Evolutionary conservation across 2,113 vertebrate genomes (phyloP).

Genomic region (Chionis minor): DNA sequence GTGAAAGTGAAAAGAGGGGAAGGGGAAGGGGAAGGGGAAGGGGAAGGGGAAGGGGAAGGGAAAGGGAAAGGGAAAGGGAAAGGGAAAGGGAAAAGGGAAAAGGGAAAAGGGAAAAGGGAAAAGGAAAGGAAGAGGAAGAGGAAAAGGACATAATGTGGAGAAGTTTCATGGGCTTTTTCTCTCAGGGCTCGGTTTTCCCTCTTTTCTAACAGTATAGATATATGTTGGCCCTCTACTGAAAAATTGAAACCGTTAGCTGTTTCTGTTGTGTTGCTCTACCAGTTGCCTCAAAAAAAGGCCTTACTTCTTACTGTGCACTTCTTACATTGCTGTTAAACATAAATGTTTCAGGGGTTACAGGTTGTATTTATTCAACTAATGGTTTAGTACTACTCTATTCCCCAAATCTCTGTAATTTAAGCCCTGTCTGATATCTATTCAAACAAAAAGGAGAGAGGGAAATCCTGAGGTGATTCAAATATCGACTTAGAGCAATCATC

Average conservation of each 20-base stretch:
- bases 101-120: background rate
- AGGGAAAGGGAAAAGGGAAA: background rate
- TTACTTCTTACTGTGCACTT: background rate
- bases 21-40: background rate
- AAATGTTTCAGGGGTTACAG: background rate
- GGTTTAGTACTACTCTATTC: background rate
- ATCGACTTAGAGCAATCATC: slow-evolving; percentile 3
- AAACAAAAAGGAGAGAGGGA: slow-evolving; percentile 16
- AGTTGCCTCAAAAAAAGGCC: background rate
- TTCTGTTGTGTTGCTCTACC: background rate
- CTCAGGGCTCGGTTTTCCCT: background rate
- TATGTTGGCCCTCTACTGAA: background rate
- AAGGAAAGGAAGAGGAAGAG: background rate
- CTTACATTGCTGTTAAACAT: background rate
- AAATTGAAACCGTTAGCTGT: background rate
- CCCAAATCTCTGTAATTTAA: slow-evolving; percentile 4
- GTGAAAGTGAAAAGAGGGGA: background rate
- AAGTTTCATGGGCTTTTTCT: background rate
- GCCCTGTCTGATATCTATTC: slow-evolving; percentile 3
- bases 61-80: too few relatives aligned
- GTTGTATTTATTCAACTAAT: background rate
- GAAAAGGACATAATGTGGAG: background rate
- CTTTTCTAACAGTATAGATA: background rate
- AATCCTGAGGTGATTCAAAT: slow-evolving; percentile 43
- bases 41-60: too few relatives aligned